Evolutionary conservation across 2,113 vertebrate genomes (phyloP), one percentile per base, ranked within the genome.

Genomic region (Halcyon senegalensis): DNA sequence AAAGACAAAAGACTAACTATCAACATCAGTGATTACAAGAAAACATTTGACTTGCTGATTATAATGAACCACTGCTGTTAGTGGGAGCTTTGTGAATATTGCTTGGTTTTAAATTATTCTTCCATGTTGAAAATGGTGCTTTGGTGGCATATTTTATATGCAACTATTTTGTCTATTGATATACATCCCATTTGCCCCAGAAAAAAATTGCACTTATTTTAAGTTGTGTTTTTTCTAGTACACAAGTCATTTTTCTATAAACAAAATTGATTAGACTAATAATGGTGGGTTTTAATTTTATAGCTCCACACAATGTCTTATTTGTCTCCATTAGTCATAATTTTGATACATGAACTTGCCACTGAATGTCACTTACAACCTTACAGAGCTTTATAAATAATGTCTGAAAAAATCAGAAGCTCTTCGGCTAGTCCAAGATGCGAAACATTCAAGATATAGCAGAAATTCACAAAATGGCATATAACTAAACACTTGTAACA

Each of bases 11-110:
- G 90, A 77, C 50, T 91, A 92, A 91, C 89, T 95, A 67, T 59
- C 72, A 94, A 17, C 70, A 76, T 56, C 59, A 80, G 51, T 67
- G 55, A 68, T 80, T 62, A n/a, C 89, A 93, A 94, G 31, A 72
- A 91, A 91, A 60, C 89, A 50, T 88, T 90, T 95, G 91, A 58
- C 62, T 94, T 90, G 50, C 62, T 95, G 78, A 91, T 95, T 92
- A 90, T 56, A 96, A 91, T 64, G 60, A 96, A 89, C 30, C 18
- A 78, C 43, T 84, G 70, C 64, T 87, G 23, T 74, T 93, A 88
- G 43, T 51, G 39, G 48, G 51, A 80, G 35, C 73, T 93, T 41
- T 63, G 55, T 39, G 58, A 89, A 84, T 89, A 84, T 59, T 64
- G 20, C 67, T 87, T 84, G 23, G 33, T 85, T 28, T 68, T 93